phyloP scores from a whole-genome alignment of 2,797 vertebrate genomes.

The Oryzias sinensis region DNA sequence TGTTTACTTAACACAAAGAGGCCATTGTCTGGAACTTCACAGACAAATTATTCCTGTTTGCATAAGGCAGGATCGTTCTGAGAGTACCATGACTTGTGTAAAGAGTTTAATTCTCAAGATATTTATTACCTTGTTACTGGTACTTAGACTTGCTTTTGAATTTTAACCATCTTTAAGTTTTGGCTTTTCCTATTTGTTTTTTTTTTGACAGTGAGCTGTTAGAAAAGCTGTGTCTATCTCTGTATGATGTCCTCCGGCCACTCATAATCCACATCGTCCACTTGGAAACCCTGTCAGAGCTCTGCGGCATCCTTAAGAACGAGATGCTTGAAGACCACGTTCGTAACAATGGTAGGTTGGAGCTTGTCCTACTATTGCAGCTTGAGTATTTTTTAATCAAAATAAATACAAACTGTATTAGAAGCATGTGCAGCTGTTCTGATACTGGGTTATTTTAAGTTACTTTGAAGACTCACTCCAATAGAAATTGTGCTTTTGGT shows the following conservation, averaged over 20 bases:
- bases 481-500: too few species aligned
- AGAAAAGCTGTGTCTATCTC: conserved; percentile 90
- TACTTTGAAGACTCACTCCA: too few species aligned
- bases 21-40: not conserved
- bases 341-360: conserved; percentile 87
- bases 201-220: conserved; percentile 83
- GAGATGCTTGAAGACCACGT: conserved; percentile 98
- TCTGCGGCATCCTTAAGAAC: conserved; percentile 97
- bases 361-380: conserved; percentile 5
- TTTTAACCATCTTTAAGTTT: not conserved
- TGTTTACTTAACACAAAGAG: conserved; percentile 9
- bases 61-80: conserved; percentile 11
- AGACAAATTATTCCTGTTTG: conserved; percentile 21
- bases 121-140: not conserved
- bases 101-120: not conserved
- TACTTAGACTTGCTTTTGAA: not conserved
- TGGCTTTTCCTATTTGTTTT: not conserved
- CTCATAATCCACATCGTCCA: conserved; percentile 97
- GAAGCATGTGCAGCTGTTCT: too few species aligned
- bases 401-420: too few species aligned
- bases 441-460: too few species aligned
- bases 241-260: conserved; percentile 95
- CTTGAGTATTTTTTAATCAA: too few species aligned
- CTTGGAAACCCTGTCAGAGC: conserved; percentile 95
- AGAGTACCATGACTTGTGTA: conserved; percentile 4